These are phyloP conservation scores for Falco novaeseelandiae DNA, from an alignment of 2,797 vertebrate species.

Conservation along the genomic window DNA sequence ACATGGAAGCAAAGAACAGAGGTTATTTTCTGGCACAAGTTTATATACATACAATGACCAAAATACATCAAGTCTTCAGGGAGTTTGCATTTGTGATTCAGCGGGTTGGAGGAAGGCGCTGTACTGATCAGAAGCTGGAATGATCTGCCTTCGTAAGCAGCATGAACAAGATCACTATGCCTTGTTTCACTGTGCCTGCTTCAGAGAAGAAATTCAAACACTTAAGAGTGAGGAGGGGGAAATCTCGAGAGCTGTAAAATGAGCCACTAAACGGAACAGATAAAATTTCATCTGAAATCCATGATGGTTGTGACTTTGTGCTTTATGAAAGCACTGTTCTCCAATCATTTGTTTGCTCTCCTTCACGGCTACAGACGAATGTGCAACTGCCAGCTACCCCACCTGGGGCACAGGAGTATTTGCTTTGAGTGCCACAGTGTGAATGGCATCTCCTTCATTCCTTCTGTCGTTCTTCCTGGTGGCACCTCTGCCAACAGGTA, in stretches of 20 bases:
- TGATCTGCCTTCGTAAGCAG: background rate
- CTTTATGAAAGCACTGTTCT: background rate
- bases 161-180: background rate
- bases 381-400: background rate
- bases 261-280: background rate
- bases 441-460: background rate
- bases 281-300: background rate
- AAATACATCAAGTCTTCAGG: background rate
- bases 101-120: background rate
- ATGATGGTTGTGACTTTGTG: background rate
- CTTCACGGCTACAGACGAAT: background rate
- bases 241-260: background rate
- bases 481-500: background rate
- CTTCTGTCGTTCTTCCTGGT: background rate
- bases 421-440: background rate
- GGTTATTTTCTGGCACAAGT: background rate
- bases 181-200: background rate
- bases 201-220: background rate
- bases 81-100: background rate
- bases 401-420: background rate
- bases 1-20: background rate
- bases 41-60: fast-evolving
- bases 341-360: background rate
- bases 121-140: background rate
- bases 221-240: background rate